Evolutionary conservation across 2,113 vertebrate species (phyloP), one percentile per base, ranked within the genome.

Genomic region (Furnarius figulus): DNA sequence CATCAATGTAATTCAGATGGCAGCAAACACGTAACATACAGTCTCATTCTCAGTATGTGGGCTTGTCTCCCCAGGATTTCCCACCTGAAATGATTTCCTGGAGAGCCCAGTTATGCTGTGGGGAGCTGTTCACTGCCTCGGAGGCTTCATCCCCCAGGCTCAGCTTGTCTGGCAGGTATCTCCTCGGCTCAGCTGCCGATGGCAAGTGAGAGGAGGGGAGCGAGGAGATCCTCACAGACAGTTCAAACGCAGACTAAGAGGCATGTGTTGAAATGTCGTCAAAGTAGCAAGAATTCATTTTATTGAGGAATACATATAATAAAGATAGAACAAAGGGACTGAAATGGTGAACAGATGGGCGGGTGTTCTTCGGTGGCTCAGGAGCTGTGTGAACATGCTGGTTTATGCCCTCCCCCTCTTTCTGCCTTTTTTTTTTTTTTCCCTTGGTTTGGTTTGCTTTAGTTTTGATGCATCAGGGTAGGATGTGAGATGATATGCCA

Each of bases 401-500:
- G 95, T 95, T 97, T 94, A 89, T 92, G 95, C 94, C 96, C 97
- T 96, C 97, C 97, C 96, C 80, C 89, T 90, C 83, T 93, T 81
- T 97, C 92, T 90, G 87, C 39, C 6, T 89, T 90, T 89, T 82
- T 74, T 85, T 81, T 75, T 67, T 77, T 82, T 55, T 13, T 1
- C 8, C 39, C 53, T 94, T 89, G 81, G 72, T 97, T 96, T 90
- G 76, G 80, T 96, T 95, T 92, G 76, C 85, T 97, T 97, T 92
- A 96, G 90, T 98, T 97, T 96, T 97, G 97, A 98, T 97, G 92
- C 96, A 94, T 97, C 87, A 87, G 94, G 95, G 89, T 98, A 96
- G 94, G 93, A 98, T 96, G 81, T 96, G 97, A 98, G 96, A 94
- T 94, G 97, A 96, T 97, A 97, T 98, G 97, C 98, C 98, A 98